A percentile compares a stretch with the other conserved stretches of the same genome.
Conservation (phyloP, 2,113 vertebrate species). For the Columba livia region DNA sequence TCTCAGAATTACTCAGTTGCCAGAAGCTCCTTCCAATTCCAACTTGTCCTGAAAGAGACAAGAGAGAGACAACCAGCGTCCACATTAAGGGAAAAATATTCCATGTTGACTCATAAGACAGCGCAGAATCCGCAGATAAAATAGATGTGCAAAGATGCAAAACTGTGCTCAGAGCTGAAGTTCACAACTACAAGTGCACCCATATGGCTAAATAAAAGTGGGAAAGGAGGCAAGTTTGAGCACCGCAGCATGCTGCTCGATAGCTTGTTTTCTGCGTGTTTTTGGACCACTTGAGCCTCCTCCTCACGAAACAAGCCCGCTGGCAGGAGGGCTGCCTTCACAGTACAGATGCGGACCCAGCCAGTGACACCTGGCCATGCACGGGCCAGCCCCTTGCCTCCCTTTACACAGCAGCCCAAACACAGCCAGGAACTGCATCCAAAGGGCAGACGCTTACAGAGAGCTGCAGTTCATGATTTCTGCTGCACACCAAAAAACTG, state of each 20-base stretch:
- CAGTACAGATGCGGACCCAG: background rate
- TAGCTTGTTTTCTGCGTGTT: background rate
- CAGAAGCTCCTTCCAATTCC: background rate
- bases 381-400: background rate
- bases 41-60: background rate
- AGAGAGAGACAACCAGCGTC: fast-evolving
- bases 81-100: background rate
- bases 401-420: background rate
- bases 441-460: background rate
- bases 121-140: fast-evolving
- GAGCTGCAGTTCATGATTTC: background rate
- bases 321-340: background rate
- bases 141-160: background rate
- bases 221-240: background rate
- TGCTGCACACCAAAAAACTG: fast-evolving
- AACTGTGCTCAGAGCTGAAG: background rate
- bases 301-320: background rate
- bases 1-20: background rate
- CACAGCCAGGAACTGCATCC: background rate
- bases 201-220: background rate
- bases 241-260: background rate
- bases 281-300: background rate
- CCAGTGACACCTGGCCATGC: fast-evolving
- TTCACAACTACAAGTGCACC: background rate
- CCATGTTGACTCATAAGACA: background rate